A percentile compares a stretch with the other conserved stretches of the same genome.
These are phyloP conservation scores for Microctenopoma lineatum DNA, from an alignment of 2,797 vertebrate genomes.

Conservation along the genomic window DNA sequence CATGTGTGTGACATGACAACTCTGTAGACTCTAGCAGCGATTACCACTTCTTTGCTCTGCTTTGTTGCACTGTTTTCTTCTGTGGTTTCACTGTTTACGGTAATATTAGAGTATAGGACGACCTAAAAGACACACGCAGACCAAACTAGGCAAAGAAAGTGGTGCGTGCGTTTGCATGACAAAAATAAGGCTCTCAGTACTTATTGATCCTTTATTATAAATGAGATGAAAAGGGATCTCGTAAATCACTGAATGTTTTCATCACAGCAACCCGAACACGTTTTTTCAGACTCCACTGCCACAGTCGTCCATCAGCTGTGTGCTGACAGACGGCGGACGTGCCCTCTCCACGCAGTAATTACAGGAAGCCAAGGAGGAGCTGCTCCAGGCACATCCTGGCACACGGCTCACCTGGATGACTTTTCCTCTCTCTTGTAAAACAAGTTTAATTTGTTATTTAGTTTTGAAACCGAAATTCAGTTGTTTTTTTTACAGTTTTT, in stretches of 20 bases:
- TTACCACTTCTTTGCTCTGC: neutral
- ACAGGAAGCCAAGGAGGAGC: constrained; percentile 79
- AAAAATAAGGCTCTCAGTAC: neutral
- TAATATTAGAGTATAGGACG: neutral
- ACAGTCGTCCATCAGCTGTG: constrained; percentile 64
- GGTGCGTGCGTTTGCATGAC: neutral
- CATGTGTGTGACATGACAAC: neutral
- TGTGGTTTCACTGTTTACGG: neutral
- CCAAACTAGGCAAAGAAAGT: neutral
- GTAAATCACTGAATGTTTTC: constrained; percentile 33
- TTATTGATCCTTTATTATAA: constrained; percentile 14
- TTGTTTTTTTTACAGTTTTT: neutral
- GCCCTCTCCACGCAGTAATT: constrained; percentile 77
- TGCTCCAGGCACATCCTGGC: constrained; percentile 78
- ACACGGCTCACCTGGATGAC: constrained; percentile 67
- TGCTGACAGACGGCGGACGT: constrained; percentile 79
- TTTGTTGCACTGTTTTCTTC: neutral
- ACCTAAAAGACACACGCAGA: neutral
- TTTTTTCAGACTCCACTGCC: constrained; percentile 38
- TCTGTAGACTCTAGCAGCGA: too few relatives aligned
- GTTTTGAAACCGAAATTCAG: constrained; percentile 18
- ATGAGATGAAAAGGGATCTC: constrained; percentile 13
- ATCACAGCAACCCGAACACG: constrained; percentile 34
- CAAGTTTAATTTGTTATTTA: constrained; percentile 40
- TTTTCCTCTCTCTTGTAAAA: constrained; percentile 37